A percentile compares a stretch with the other conserved stretches of the same genome.
These are phyloP conservation scores for Mus pahari DNA, from an alignment of 2,113 vertebrate genomes.

Conservation along the genomic window DNA sequence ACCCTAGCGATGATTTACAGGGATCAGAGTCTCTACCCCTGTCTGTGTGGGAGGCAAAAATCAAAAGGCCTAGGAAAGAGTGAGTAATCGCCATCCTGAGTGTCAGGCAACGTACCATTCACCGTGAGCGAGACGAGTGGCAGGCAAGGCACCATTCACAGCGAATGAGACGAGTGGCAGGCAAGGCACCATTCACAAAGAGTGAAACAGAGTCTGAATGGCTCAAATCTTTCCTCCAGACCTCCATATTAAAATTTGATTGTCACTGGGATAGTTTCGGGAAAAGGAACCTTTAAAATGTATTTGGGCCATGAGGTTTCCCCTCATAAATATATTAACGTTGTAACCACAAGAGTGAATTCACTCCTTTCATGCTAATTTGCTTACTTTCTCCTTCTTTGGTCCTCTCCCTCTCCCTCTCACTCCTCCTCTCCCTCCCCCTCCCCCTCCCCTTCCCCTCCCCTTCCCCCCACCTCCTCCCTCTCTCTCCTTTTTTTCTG, in stretches of 20 bases:
- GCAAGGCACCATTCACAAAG: no score
- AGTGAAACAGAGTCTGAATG: neutral
- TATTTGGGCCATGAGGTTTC: neutral
- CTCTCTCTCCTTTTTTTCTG: neutral
- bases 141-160: no score
- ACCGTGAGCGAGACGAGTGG: no score
- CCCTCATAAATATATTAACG: neutral
- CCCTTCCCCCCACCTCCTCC: fast-evolving
- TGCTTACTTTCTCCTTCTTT: neutral
- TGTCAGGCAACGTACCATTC: neutral
- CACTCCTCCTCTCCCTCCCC: no score
- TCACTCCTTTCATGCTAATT: neutral
- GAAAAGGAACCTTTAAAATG: neutral
- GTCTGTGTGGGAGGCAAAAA: neutral
- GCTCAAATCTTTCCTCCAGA: neutral
- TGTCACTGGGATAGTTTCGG: no score
- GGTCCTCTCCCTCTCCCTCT: no score
- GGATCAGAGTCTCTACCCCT: neutral
- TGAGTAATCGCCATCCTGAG: neutral
- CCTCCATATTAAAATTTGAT: neutral
- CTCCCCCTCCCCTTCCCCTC: no score
- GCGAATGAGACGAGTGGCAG: no score
- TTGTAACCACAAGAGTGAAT: neutral
- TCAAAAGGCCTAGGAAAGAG: neutral
- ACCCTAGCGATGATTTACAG: fast-evolving